Evolutionary conservation across 2,888 invertebrate genomes (phyloP).

Genomic region (Mechanitis mazaeus): DNA sequence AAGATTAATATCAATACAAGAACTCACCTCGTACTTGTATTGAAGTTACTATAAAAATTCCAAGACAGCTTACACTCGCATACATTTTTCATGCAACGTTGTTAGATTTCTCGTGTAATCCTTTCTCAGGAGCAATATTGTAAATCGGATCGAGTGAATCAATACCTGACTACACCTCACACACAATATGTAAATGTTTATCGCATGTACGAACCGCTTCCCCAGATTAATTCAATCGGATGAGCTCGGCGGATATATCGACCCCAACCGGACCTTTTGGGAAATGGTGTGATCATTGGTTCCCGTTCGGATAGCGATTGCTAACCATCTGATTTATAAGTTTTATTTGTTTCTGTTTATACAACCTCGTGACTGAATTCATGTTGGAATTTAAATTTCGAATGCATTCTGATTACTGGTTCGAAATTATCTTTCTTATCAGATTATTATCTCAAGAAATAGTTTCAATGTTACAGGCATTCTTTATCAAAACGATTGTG

Average conservation of each 20-base stretch:
- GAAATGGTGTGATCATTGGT: constrained; percentile 47
- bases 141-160: constrained; percentile 32
- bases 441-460: too few relatives aligned
- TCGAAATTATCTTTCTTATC: too few relatives aligned
- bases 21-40: background rate
- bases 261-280: constrained; percentile 50
- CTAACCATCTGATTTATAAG: constrained; percentile 28
- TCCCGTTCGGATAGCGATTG: constrained; percentile 36
- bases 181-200: constrained; percentile 40
- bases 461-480: background rate
- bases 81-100: constrained; percentile 22
- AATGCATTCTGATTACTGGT: too few relatives aligned
- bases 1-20: too few relatives aligned
- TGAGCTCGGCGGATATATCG: constrained; percentile 53
- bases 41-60: background rate
- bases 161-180: constrained; percentile 29
- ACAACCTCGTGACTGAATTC: background rate
- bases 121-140: constrained; percentile 24
- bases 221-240: constrained; percentile 70
- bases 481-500: too few relatives aligned
- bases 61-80: background rate
- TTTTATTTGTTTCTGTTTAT: constrained; percentile 19
- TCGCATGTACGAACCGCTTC: constrained; percentile 41
- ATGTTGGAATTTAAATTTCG: background rate
- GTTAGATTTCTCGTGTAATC: constrained; percentile 27